A percentile compares a stretch with the other conserved stretches of the same genome.
Evolutionary conservation across 1,140 invertebrate genomes (phyloP).

Genomic region (Chironomus tepperi): DNA sequence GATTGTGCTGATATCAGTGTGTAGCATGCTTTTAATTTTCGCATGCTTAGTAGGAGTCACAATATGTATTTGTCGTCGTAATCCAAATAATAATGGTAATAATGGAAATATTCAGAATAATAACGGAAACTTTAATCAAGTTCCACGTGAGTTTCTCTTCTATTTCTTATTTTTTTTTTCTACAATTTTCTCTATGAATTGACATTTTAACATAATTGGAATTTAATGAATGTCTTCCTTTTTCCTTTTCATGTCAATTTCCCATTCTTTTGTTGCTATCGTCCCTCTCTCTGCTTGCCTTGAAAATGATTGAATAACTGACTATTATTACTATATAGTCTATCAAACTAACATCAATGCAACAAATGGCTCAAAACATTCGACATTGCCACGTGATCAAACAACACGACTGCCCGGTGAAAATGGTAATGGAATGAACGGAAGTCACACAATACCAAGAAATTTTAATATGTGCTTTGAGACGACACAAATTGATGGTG

Average conservation of each 20-base stretch:
- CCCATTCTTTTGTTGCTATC: slow-evolving; percentile 29
- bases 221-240: slow-evolving; percentile 19
- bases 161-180: no score
- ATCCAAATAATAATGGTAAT: slow-evolving; percentile 41
- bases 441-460: slow-evolving; percentile 26
- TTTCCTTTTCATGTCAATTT: slow-evolving; percentile 31
- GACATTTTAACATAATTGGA: no score
- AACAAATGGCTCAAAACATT: slow-evolving; percentile 66
- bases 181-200: no score
- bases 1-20: slow-evolving; percentile 62
- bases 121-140: slow-evolving; percentile 42
- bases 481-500: slow-evolving; percentile 32
- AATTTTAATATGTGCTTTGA: slow-evolving; percentile 30
- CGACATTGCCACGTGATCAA: slow-evolving; percentile 42
- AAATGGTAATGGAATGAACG: slow-evolving; percentile 60
- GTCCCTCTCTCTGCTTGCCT: neutral
- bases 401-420: slow-evolving; percentile 56
- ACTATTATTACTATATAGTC: neutral
- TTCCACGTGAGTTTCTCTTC: neutral
- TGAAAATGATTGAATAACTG: no score
- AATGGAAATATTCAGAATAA: slow-evolving; percentile 40
- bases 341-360: slow-evolving; percentile 46
- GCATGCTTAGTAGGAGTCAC: slow-evolving; percentile 55
- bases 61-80: slow-evolving; percentile 64
- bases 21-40: slow-evolving; percentile 54